Evolutionary conservation across 2,113 vertebrate species (phyloP).

Genomic region (Cervus canadensis): DNA sequence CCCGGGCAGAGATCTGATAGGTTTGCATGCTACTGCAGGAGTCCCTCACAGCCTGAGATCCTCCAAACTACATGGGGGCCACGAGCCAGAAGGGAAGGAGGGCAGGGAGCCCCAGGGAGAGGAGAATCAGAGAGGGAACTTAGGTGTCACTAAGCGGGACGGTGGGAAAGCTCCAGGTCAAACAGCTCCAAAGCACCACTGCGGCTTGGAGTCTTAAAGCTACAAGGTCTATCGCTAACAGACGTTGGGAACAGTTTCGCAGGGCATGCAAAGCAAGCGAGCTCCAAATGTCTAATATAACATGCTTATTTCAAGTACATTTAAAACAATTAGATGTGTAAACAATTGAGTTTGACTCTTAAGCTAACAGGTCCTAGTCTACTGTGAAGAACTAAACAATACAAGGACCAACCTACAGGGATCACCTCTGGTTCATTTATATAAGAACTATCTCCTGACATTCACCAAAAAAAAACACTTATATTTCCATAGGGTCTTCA

Average conservation of each 20-base stretch:
- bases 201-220: background rate
- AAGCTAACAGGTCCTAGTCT: background rate
- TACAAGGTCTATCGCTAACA: background rate
- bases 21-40: rapidly evolving
- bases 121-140: background rate
- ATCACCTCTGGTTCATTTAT: background rate
- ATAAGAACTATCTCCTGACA: background rate
- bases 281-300: background rate
- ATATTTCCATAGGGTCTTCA: background rate
- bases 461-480: background rate
- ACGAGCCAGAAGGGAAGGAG: background rate
- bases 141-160: background rate
- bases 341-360: background rate
- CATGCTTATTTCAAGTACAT: background rate
- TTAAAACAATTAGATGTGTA: background rate
- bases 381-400: background rate
- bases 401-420: background rate
- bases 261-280: background rate
- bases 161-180: rapidly evolving
- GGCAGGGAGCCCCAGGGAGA: background rate
- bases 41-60: rapidly evolving
- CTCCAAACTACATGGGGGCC: background rate
- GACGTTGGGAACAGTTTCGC: background rate
- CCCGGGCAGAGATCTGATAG: background rate
- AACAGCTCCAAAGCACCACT: background rate